A percentile compares a stretch with the other conserved stretches of the same genome.
phyloP scores from a whole-genome alignment of 37 sponge, comb jelly and placozoan genomes.

The Crambe crambe region DNA sequence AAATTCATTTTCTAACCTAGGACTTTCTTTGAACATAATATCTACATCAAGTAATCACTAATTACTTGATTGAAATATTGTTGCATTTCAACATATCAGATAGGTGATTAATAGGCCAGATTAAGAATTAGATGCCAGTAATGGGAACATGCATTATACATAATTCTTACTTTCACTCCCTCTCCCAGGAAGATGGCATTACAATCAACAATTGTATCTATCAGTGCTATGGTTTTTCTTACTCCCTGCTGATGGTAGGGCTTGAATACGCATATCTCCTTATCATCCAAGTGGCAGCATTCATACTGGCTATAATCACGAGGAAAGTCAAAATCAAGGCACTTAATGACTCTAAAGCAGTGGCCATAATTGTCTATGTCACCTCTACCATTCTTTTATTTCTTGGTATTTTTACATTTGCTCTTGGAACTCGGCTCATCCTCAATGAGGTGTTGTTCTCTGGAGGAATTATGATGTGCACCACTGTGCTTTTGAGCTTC shows the following conservation, averaged over 20 bases:
- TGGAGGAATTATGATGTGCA: neutral
- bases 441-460: neutral
- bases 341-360: neutral
- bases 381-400: neutral
- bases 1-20: no score
- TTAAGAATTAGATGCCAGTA: no score
- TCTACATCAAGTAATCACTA: no score
- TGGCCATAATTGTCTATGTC: neutral
- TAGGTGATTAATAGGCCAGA: no score
- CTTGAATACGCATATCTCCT: conserved; percentile 11
- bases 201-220: neutral
- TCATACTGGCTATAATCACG: neutral
- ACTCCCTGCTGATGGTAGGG: neutral
- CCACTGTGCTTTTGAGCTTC: neutral
- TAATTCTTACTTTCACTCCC: no score
- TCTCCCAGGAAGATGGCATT: conserved; percentile 9
- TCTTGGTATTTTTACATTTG: neutral
- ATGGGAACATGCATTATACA: no score
- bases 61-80: no score
- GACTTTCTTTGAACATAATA: no score
- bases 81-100: no score
- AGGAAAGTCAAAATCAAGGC: conserved; percentile 3
- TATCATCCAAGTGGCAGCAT: neutral
- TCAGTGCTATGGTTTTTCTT: neutral
- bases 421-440: neutral